phyloP scores from a whole-genome alignment of 2,888 invertebrate species.

The Crepidodera aurea region DNA sequence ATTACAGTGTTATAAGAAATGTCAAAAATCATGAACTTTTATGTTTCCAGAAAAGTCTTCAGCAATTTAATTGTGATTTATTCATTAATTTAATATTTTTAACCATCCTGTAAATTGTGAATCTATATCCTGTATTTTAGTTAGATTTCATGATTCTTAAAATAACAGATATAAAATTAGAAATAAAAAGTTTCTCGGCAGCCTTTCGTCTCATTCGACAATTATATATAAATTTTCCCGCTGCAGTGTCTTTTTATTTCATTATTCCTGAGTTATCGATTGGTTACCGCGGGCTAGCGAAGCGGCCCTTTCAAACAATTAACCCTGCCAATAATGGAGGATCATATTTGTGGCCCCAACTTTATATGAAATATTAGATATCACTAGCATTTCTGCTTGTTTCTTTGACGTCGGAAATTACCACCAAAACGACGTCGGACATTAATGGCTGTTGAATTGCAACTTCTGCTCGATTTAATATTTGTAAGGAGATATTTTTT shows the following conservation, averaged over 20 bases:
- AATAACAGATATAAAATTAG: too few relatives aligned
- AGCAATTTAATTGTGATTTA: too few relatives aligned
- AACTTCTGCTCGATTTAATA: constrained; percentile 34
- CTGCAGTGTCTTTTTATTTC: constrained; percentile 54
- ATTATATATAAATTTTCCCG: constrained; percentile 59
- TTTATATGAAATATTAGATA: constrained; percentile 47
- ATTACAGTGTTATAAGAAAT: too few relatives aligned
- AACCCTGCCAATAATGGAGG: constrained; percentile 59
- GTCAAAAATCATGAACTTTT: too few relatives aligned
- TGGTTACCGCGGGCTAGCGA: constrained; percentile 48
- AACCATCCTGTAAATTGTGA: too few relatives aligned
- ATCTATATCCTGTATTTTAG: too few relatives aligned
- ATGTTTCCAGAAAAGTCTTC: too few relatives aligned
- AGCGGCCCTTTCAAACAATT: constrained; percentile 60
- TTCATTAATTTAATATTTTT: too few relatives aligned
- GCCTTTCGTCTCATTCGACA: constrained; percentile 50
- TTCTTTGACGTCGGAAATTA: constrained; percentile 42
- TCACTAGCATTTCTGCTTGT: constrained; percentile 37
- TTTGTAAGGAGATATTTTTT: constrained; percentile 27
- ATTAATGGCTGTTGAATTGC: constrained; percentile 38
- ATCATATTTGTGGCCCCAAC: constrained; percentile 55
- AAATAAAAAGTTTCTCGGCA: not conserved
- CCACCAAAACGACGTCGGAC: constrained; percentile 32
- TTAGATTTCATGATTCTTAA: too few relatives aligned
- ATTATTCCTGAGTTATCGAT: constrained; percentile 56